phyloP scores from a whole-genome alignment of 1,140 invertebrate genomes.

The Saccostrea cuccullata region DNA sequence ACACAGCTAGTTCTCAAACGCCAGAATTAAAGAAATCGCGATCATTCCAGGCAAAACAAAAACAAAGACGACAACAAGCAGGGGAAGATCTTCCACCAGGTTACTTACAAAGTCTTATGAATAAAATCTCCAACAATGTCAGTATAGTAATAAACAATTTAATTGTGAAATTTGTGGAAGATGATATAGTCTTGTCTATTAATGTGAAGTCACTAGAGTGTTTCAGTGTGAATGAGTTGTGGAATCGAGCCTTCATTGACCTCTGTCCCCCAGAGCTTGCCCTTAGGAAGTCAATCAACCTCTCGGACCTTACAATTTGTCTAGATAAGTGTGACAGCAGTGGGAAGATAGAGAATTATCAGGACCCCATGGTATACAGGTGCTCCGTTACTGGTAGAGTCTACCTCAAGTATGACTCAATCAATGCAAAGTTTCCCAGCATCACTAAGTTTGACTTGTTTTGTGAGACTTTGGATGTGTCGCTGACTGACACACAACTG shows the following conservation, averaged over 20 bases:
- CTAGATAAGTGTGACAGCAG: conserved; percentile 92
- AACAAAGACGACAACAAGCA: conserved; percentile 64
- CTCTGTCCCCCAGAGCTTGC: conserved; percentile 84
- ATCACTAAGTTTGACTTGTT: conserved; percentile 86
- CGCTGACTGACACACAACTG: conserved; percentile 89
- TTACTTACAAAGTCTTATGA: conserved; percentile 89
- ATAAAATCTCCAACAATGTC: conserved; percentile 94
- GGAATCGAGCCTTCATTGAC: conserved; percentile 92
- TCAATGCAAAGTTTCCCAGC: conserved; percentile 82
- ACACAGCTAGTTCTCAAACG: conserved; percentile 60
- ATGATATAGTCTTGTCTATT: conserved; percentile 96
- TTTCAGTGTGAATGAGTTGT: conserved; percentile 89
- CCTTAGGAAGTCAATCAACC: conserved; percentile 88
- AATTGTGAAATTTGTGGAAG: conserved; percentile 98
- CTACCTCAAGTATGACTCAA: conserved; percentile 83
- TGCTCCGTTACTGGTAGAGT: conserved; percentile 85
- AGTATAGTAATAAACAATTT: conserved; percentile 89
- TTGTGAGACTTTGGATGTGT: conserved; percentile 87
- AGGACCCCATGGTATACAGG: conserved; percentile 93
- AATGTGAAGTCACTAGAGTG: conserved; percentile 93
- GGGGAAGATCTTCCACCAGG: conserved; percentile 80
- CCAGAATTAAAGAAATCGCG: conserved; percentile 51
- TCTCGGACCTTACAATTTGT: conserved; percentile 94
- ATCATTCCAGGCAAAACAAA: conserved; percentile 55
- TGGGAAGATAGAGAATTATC: conserved; percentile 94